Conservation (phyloP, 2,797 vertebrate species). For the Anisognathus igniventris region DNA sequence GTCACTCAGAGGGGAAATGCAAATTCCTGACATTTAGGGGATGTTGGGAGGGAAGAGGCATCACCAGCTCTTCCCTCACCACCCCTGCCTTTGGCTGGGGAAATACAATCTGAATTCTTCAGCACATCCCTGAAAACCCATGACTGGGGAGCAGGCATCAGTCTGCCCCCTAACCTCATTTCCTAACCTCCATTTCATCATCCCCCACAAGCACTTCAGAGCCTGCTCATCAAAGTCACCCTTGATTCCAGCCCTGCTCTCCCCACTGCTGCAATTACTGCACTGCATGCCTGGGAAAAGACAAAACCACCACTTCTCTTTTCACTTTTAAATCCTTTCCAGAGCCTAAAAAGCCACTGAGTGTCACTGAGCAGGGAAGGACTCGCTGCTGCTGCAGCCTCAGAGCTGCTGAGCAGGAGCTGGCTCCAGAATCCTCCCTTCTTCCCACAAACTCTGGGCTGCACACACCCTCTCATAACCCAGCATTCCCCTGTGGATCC, state of each 20-base stretch:
- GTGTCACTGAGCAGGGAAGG: not conserved
- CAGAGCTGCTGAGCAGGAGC: not conserved
- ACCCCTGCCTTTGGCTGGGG: not conserved
- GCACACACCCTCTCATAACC: not conserved
- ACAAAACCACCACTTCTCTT: not conserved
- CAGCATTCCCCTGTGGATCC: rapidly evolving
- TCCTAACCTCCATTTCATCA: no score
- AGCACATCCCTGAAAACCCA: not conserved
- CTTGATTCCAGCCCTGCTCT: no score
- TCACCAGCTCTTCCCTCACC: not conserved
- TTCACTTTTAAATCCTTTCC: not conserved
- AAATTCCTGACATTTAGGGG: not conserved
- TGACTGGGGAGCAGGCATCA: not conserved
- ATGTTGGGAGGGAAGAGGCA: not conserved
- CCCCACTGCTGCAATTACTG: no score
- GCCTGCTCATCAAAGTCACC: no score
- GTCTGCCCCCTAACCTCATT: not conserved
- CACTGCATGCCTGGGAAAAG: no score
- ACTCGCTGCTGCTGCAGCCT: not conserved
- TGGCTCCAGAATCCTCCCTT: not conserved
- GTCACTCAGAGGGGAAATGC: not conserved
- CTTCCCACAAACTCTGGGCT: not conserved
- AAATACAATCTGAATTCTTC: not conserved
- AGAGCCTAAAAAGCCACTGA: not conserved
- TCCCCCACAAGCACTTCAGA: no score